phyloP scores from a whole-genome alignment of 2,888 invertebrate genomes.

The Teleogryllus oceanicus region DNA sequence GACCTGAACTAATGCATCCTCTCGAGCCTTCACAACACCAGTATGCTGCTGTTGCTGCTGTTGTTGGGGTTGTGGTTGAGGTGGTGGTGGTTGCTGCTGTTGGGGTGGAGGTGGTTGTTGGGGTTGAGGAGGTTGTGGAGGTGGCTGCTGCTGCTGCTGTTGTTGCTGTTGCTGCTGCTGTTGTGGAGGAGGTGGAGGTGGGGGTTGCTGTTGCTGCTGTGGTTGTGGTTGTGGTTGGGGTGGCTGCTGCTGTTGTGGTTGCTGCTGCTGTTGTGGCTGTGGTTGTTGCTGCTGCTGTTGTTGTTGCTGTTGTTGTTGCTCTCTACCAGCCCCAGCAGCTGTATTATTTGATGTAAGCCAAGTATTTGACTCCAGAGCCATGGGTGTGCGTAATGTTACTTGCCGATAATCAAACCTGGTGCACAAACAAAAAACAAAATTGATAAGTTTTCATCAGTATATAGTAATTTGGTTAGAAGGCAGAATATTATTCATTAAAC shows the following conservation, averaged over 20 bases:
- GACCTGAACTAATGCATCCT: constrained; percentile 22
- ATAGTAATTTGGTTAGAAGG: no score
- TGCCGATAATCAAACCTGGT: constrained; percentile 37
- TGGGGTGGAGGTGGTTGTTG: constrained; percentile 42
- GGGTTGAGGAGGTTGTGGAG: constrained; percentile 44
- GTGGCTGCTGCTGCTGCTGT: constrained; percentile 21
- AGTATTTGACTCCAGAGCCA: constrained; percentile 37
- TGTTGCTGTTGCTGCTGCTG: constrained; percentile 25
- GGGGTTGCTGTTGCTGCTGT: constrained; percentile 20
- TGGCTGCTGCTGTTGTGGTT: constrained; percentile 19
- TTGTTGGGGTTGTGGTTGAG: constrained; percentile 43
- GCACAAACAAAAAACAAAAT: background rate
- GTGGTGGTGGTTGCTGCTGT: constrained; percentile 43
- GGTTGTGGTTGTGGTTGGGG: constrained; percentile 20
- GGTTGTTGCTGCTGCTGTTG: background rate
- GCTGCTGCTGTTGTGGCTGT: no score
- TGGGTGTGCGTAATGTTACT: constrained; percentile 34
- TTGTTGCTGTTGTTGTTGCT: constrained; percentile 27
- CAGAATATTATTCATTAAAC: no score
- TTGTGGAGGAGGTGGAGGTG: constrained; percentile 21
- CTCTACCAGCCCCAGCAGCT: constrained; percentile 12
- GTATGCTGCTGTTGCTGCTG: constrained; percentile 6
- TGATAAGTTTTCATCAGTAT: no score
- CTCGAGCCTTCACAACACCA: constrained; percentile 23
- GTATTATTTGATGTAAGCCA: constrained; percentile 35